Conservation (phyloP, 2,888 invertebrate species). For the Tipula vernalis region DNA sequence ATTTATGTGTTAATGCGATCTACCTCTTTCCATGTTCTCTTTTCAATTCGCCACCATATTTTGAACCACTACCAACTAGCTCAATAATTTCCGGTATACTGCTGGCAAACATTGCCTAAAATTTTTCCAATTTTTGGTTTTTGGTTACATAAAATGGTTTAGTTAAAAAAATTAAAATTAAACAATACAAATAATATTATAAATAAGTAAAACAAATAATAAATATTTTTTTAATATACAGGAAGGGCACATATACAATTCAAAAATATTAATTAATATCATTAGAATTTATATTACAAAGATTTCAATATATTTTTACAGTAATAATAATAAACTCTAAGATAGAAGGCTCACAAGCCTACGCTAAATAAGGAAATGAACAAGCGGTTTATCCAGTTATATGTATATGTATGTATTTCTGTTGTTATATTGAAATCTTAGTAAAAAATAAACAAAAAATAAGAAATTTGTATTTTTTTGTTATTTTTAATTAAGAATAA, state of each 20-base stretch:
- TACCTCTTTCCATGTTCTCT: constrained; percentile 99
- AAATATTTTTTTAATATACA: constrained; percentile 9
- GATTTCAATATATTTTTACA: not conserved
- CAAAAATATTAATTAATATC: not conserved
- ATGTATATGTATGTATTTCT: not conserved
- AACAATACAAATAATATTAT: constrained; percentile 14
- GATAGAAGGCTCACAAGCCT: not conserved
- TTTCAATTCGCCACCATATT: constrained; percentile 99
- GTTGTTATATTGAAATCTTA: not conserved
- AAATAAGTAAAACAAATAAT: constrained; percentile 11
- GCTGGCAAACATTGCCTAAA: constrained; percentile 99
- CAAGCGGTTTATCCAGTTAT: no score
- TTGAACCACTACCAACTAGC: constrained; percentile 98
- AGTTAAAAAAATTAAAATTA: not conserved
- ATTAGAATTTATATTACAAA: not conserved
- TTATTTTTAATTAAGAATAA: not conserved
- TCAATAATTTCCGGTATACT: constrained; percentile 99
- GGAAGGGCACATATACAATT: not conserved
- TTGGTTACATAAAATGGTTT: not conserved
- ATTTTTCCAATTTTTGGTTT: constrained; percentile 24
- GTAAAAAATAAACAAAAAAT: not conserved
- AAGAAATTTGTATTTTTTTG: not conserved
- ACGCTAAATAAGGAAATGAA: not conserved
- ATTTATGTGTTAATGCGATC: constrained; percentile 25
- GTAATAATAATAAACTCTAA: not conserved